These are phyloP conservation scores for Lasioglossum zephyrum DNA, from an alignment of 2,888 invertebrate species.

Conservation along the genomic window DNA sequence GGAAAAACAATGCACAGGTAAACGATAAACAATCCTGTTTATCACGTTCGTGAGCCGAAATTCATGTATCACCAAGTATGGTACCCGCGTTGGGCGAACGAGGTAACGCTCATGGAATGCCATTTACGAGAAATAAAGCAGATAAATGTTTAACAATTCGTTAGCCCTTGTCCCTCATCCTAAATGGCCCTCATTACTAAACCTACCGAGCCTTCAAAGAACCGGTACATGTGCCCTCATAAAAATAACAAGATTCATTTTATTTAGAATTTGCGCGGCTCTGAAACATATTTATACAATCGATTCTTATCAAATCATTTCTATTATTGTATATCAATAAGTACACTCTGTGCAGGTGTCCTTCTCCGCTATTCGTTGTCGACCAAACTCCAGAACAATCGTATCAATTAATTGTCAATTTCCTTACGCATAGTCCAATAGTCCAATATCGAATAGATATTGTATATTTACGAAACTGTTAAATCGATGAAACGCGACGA, in stretches of 20 bases:
- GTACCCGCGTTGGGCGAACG: neutral
- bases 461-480: neutral
- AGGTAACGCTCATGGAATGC: neutral
- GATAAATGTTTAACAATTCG: neutral
- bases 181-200: too few relatives aligned
- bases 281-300: too few relatives aligned
- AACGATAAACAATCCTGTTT: neutral
- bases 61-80: neutral
- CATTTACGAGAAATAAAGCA: neutral
- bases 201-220: too few relatives aligned
- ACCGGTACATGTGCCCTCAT: too few relatives aligned
- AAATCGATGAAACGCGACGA: neutral
- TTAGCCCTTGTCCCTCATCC: neutral
- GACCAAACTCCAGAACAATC: too few relatives aligned
- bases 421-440: neutral
- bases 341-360: too few relatives aligned
- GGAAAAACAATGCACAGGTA: neutral
- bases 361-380: too few relatives aligned
- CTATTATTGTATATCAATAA: too few relatives aligned
- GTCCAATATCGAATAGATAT: neutral
- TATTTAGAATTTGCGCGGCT: too few relatives aligned
- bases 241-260: too few relatives aligned
- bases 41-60: neutral
- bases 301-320: too few relatives aligned
- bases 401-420: neutral